phyloP scores from a whole-genome alignment of 2,797 vertebrate genomes.

The Aselliscus stoliczkanus region DNA sequence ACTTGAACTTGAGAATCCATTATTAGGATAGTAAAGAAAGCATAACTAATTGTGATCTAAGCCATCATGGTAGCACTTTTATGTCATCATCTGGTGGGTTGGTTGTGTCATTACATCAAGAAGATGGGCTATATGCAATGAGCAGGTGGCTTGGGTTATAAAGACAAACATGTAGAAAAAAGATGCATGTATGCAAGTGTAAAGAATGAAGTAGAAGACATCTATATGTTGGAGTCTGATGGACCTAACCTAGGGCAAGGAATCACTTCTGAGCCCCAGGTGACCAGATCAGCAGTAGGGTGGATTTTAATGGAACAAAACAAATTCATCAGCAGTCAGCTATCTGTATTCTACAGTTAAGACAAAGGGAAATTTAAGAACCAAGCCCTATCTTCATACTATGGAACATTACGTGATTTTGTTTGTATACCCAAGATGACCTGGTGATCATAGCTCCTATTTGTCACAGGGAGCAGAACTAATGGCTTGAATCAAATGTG shows the following conservation, averaged over 20 bases:
- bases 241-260: background rate
- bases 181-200: background rate
- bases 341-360: background rate
- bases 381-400: background rate
- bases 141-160: background rate
- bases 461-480: background rate
- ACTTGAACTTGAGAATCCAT: conserved; percentile 50
- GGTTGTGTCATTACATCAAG: background rate
- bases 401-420: background rate
- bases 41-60: background rate
- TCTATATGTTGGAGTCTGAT: background rate
- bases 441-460: background rate
- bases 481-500: background rate
- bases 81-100: background rate
- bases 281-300: background rate
- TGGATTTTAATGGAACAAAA: background rate
- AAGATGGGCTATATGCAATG: background rate
- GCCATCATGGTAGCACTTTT: background rate
- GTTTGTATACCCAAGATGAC: background rate
- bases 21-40: background rate
- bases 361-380: background rate
- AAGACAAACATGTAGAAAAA: background rate
- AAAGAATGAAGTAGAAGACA: background rate
- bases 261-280: background rate
- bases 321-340: background rate